A percentile compares a stretch with the other conserved stretches of the same genome.
Evolutionary conservation across 2,888 invertebrate species (phyloP).

Genomic region (Cyclophora albipunctata): DNA sequence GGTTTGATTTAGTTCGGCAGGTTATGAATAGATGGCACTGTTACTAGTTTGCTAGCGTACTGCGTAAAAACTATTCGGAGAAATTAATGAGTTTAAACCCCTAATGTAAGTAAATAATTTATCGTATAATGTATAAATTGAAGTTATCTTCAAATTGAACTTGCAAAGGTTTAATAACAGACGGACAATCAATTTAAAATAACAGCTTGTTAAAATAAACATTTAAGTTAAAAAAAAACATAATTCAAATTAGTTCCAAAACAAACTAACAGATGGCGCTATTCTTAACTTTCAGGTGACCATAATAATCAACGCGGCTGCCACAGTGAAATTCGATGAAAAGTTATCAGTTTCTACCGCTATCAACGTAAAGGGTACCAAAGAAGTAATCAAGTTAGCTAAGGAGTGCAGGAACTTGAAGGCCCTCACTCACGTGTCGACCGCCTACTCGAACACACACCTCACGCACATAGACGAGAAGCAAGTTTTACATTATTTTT

Average conservation of each 20-base stretch:
- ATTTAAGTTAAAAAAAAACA: too few relatives aligned
- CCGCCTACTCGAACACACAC: constrained; percentile 80
- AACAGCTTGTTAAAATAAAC: too few relatives aligned
- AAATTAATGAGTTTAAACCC: too few relatives aligned
- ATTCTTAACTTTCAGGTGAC: constrained; percentile 40
- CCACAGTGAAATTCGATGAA: constrained; percentile 84
- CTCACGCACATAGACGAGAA: constrained; percentile 83
- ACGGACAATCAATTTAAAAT: too few relatives aligned
- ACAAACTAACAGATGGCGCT: constrained; percentile 13
- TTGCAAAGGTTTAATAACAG: too few relatives aligned
- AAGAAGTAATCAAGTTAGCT: constrained; percentile 81
- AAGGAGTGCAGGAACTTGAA: constrained; percentile 82
- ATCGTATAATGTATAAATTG: too few relatives aligned
- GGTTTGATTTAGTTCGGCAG: not conserved
- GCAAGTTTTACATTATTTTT: constrained; percentile 34
- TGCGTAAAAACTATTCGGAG: too few relatives aligned
- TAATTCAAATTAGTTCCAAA: not conserved
- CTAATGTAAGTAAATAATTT: not conserved
- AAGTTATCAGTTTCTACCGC: constrained; percentile 82
- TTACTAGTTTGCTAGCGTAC: not conserved
- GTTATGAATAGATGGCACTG: not conserved
- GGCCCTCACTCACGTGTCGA: constrained; percentile 68
- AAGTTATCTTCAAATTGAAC: too few relatives aligned
- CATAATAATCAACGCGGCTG: constrained; percentile 61
- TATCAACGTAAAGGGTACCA: constrained; percentile 87